Evolutionary conservation across 2,888 invertebrate genomes (phyloP), one percentile per base, ranked within the genome.

Genomic region (Entomobrya proxima): DNA sequence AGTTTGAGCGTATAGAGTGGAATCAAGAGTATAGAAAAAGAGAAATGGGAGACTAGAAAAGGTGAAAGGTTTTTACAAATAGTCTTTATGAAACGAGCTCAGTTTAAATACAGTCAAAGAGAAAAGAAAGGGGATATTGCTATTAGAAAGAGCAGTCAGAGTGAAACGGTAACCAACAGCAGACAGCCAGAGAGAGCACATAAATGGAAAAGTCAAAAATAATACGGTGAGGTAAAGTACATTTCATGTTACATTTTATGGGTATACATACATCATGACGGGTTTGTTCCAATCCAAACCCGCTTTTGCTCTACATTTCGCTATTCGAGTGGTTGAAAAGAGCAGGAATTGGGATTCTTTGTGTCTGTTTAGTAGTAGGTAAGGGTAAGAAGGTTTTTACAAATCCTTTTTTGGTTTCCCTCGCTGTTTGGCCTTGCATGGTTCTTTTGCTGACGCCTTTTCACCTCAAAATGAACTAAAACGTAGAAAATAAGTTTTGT

Each of bases 41-140:
- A 30, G 64, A 32, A 15, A 13, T 35, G 2, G n/a, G 7, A 7
- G 35, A 61, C 18, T 40, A 30, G 72, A 18, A 72, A 80, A 72
- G 80, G 80, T 80, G 80, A 80, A 80, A 80, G 80, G 80, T 80
- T 80, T 64, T 15, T 64, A 64, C 64, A 64, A 64, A n/a, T 37
- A 32, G 64, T 35, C 7, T 32, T 11, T 64, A 5, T 35, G 37
- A 2, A 35, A 18, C 35, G 64, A 64, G 64, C 21, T 64, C 27
- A 4, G n/a, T n/a, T 47, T n/a, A 47, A 47, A 47, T 47, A 47
- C 15, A 47, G 47, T 15, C 3, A n/a, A 47, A 15, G 47, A 47
- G 47, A 47, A 47, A 47, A 27, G 37, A 35, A 37, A 32, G 32
- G 5, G 44, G 47, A 72, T 50, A 15, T 50, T 32, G 50, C 21